A percentile compares a stretch with the other conserved stretches of the same genome.
phyloP scores from a whole-genome alignment of 2,797 vertebrate species.

The Cyprinodon diabolis region DNA sequence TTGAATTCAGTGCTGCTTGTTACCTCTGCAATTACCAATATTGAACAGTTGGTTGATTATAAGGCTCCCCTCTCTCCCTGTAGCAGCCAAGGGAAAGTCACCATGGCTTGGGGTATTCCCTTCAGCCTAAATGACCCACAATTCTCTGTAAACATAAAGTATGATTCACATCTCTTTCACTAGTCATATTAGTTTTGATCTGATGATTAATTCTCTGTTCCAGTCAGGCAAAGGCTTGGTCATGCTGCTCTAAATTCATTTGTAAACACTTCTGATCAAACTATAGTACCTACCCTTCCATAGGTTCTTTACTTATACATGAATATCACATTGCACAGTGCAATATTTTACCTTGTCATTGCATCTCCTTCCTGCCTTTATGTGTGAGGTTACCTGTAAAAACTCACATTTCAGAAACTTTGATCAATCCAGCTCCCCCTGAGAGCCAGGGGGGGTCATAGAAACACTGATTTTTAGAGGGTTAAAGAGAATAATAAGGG shows the following conservation, averaged over 20 bases:
- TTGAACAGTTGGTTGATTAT: too few relatives aligned
- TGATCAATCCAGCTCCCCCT: neutral
- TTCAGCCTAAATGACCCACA: conserved; percentile 9
- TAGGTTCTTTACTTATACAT: conserved; percentile 12
- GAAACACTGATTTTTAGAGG: too few relatives aligned
- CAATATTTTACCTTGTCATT: conserved; percentile 18
- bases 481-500: too few relatives aligned
- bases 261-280: conserved; percentile 14
- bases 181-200: neutral
- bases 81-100: conserved; percentile 9
- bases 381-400: conserved; percentile 28
- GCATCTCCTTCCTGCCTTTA: conserved; percentile 20
- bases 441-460: neutral
- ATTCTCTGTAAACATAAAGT: conserved; percentile 21
- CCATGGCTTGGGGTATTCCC: conserved; percentile 28
- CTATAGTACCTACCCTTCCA: neutral
- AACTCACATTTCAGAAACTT: conserved; percentile 9
- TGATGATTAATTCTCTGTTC: neutral
- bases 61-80: too few relatives aligned
- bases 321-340: conserved; percentile 9
- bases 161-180: conserved; percentile 33
- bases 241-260: conserved; percentile 20
- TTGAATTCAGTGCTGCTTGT: too few relatives aligned
- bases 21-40: too few relatives aligned
- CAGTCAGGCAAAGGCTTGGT: too few relatives aligned